phyloP scores from a whole-genome alignment of 2,797 vertebrate species.

The Mormyrops attenuatus region DNA sequence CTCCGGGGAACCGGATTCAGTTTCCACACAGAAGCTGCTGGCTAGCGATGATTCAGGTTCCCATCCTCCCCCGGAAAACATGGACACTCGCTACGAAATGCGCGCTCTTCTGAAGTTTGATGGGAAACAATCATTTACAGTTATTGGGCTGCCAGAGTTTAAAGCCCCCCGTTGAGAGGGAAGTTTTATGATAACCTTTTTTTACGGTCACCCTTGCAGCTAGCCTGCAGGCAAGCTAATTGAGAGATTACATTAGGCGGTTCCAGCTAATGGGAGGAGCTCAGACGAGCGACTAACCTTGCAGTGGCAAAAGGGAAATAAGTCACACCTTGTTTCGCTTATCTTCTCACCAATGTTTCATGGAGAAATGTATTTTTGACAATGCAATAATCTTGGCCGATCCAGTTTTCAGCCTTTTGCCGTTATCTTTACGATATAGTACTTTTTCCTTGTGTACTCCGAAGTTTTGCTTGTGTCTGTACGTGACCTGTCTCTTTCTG shows the following conservation, averaged over 20 bases:
- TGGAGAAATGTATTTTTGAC: background rate
- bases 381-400: background rate
- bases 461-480: background rate
- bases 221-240: background rate
- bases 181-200: background rate
- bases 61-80: background rate
- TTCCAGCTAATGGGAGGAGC: background rate
- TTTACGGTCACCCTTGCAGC: background rate
- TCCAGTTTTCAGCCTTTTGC: background rate
- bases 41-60: background rate
- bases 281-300: background rate
- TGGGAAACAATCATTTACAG: slow-evolving; percentile 11
- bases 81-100: background rate
- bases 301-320: background rate
- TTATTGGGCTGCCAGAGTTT: slow-evolving; percentile 1
- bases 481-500: background rate
- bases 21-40: background rate
- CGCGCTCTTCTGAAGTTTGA: background rate
- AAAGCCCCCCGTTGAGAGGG: background rate
- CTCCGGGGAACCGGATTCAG: background rate
- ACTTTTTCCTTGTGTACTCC: background rate
- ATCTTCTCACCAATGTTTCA: background rate
- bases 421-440: background rate
- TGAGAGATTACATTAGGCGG: background rate
- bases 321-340: background rate